A percentile compares a stretch with the other conserved stretches of the same genome.
These are phyloP conservation scores for Neodiprion fabricii DNA, from an alignment of 1,140 invertebrate species.

Conservation along the genomic window DNA sequence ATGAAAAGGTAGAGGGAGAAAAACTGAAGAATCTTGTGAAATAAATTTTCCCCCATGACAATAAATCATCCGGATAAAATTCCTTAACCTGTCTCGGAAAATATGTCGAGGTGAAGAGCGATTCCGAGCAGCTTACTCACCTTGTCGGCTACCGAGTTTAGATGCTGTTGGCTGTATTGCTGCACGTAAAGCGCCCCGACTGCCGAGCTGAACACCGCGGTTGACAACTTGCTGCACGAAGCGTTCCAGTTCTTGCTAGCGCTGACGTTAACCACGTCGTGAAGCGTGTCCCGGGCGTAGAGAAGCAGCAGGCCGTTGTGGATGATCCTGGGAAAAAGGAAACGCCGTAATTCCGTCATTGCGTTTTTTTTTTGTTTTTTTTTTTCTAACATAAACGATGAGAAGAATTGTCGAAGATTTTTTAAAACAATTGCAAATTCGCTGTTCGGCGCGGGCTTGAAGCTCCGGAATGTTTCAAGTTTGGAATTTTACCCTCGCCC, in stretches of 20 bases:
- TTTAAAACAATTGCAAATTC: too few species aligned
- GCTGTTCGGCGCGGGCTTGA: too few species aligned
- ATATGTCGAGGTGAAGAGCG: too few species aligned
- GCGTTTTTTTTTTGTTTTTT: background rate
- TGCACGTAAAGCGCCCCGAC: constrained; percentile 60
- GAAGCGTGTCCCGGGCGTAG: constrained; percentile 59
- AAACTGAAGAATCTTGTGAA: too few species aligned
- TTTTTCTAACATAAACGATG: too few species aligned
- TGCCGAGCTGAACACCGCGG: constrained; percentile 51
- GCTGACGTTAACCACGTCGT: constrained; percentile 57
- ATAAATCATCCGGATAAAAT: too few species aligned
- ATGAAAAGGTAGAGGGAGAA: too few species aligned
- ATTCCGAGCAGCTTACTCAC: constrained; percentile 36
- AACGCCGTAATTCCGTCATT: constrained; percentile 15
- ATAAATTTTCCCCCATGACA: too few species aligned
- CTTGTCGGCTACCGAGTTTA: constrained; percentile 54
- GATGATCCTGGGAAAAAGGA: constrained; percentile 50
- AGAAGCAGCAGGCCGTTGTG: constrained; percentile 62
- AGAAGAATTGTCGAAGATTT: too few species aligned
- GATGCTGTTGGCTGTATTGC: constrained; percentile 55
- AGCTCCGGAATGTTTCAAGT: too few species aligned
- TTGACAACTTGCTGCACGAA: constrained; percentile 59
- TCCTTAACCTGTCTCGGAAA: too few species aligned
- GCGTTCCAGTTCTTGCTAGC: constrained; percentile 51
- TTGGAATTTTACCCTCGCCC: too few species aligned